Conservation (phyloP, 2,113 vertebrate species). For the Seriola dumerili region DNA sequence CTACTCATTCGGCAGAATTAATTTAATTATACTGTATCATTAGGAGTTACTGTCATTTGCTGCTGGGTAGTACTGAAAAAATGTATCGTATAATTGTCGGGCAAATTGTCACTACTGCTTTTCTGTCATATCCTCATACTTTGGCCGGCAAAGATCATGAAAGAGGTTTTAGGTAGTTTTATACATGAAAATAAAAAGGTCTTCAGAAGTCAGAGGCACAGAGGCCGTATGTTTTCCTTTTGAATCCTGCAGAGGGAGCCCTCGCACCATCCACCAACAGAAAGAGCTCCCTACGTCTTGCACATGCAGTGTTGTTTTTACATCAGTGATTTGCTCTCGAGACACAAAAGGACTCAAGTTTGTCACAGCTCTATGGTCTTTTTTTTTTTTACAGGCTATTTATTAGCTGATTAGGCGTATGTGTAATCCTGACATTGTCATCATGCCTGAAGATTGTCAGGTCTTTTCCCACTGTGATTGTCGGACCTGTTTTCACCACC, state of each 20-base stretch:
- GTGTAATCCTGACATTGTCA: not conserved
- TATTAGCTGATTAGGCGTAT: too few relatives aligned
- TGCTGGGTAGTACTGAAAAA: not conserved
- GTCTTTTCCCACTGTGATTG: too few relatives aligned
- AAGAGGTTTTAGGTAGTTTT: too few relatives aligned
- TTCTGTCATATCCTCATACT: too few relatives aligned
- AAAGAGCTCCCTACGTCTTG: not conserved
- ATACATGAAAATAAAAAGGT: too few relatives aligned
- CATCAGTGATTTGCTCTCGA: not conserved
- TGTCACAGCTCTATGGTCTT: not conserved
- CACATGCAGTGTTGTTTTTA: not conserved
- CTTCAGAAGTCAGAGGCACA: too few relatives aligned
- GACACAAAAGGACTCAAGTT: not conserved
- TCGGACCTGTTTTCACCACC: not conserved
- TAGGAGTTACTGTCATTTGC: not conserved
- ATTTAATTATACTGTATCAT: not conserved
- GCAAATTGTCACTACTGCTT: too few relatives aligned
- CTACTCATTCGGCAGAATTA: not conserved
- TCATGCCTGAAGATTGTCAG: too few relatives aligned
- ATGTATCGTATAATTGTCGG: not conserved
- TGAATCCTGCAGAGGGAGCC: conserved; percentile 61
- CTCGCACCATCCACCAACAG: not conserved
- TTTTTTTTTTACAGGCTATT: not conserved
- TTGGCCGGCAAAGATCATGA: too few relatives aligned
- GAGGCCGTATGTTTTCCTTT: not conserved